Percentiles rank a stretch among this genome's conserved stretches.
Conservation (phyloP, 2,113 vertebrate genomes). For the Cichladusa arquata region DNA sequence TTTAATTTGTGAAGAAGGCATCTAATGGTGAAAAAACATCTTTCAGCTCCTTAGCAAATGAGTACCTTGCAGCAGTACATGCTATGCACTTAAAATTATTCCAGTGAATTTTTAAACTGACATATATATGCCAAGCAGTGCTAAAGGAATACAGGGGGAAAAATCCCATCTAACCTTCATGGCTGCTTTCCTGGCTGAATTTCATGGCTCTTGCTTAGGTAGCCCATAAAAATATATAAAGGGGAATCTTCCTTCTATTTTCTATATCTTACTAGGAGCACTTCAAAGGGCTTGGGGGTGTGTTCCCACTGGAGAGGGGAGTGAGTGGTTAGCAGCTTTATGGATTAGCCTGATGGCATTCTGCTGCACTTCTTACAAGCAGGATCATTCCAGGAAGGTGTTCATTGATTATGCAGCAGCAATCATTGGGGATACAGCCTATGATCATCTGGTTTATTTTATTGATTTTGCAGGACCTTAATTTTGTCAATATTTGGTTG, state of each 20-base stretch:
- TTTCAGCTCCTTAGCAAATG: not conserved
- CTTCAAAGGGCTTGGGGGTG: not conserved
- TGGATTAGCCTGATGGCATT: not conserved
- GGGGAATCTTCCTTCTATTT: not conserved
- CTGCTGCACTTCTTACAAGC: not conserved
- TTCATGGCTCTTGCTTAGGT: not conserved
- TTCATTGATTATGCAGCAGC: not conserved
- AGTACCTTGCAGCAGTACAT: not conserved
- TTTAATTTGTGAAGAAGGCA: not conserved
- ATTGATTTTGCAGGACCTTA: not conserved
- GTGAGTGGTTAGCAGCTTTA: not conserved
- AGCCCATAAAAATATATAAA: not conserved
- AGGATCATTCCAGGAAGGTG: not conserved
- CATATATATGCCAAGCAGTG: accelerated
- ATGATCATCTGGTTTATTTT: not conserved
- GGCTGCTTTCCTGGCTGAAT: not conserved
- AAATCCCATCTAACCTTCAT: not conserved
- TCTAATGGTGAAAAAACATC: not conserved
- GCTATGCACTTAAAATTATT: not conserved
- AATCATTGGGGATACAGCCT: not conserved
- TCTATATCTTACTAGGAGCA: not conserved
- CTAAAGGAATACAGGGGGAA: not conserved
- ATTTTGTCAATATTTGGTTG: not conserved
- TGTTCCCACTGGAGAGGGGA: not conserved
- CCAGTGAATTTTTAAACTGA: not conserved